A percentile compares a stretch with the other conserved stretches of the same genome.
phyloP scores from a whole-genome alignment of 2,888 invertebrate species.

The Nysson spinosus region DNA sequence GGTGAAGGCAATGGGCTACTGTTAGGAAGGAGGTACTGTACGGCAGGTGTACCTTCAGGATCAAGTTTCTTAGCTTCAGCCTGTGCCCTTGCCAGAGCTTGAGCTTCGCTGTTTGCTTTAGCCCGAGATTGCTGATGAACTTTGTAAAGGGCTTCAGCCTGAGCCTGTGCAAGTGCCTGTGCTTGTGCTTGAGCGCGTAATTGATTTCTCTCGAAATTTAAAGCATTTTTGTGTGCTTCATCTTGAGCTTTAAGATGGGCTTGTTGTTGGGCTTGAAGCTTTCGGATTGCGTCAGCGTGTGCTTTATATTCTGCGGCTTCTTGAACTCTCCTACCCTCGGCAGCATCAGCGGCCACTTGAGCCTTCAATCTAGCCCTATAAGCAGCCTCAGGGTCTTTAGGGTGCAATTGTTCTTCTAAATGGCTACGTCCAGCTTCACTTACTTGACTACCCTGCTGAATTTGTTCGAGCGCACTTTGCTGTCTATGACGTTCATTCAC shows the following conservation, averaged over 20 bases:
- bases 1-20: slow-evolving; percentile 59
- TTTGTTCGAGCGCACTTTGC: slow-evolving; percentile 72
- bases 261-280: slow-evolving; percentile 72
- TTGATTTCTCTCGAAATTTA: slow-evolving; percentile 73
- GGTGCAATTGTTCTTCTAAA: slow-evolving; percentile 64
- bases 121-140: slow-evolving; percentile 66
- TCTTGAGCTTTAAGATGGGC: slow-evolving; percentile 73
- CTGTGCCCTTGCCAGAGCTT: slow-evolving; percentile 68
- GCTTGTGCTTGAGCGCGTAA: slow-evolving; percentile 72
- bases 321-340: slow-evolving; percentile 71
- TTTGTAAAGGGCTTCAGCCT: slow-evolving; percentile 72
- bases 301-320: slow-evolving; percentile 73
- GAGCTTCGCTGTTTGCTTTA: slow-evolving; percentile 70
- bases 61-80: slow-evolving; percentile 66
- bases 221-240: slow-evolving; percentile 69
- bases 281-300: slow-evolving; percentile 72
- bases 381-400: slow-evolving; percentile 69
- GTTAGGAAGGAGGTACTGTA: slow-evolving; percentile 69
- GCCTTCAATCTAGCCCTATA: slow-evolving; percentile 71
- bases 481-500: slow-evolving; percentile 69
- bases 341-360: slow-evolving; percentile 67
- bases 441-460: slow-evolving; percentile 69
- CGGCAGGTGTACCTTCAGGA: slow-evolving; percentile 68
- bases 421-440: slow-evolving; percentile 73
- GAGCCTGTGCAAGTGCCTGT: slow-evolving; percentile 73